phyloP scores from a whole-genome alignment of 1,140 invertebrate genomes.

The Pectinophora gossypiella region DNA sequence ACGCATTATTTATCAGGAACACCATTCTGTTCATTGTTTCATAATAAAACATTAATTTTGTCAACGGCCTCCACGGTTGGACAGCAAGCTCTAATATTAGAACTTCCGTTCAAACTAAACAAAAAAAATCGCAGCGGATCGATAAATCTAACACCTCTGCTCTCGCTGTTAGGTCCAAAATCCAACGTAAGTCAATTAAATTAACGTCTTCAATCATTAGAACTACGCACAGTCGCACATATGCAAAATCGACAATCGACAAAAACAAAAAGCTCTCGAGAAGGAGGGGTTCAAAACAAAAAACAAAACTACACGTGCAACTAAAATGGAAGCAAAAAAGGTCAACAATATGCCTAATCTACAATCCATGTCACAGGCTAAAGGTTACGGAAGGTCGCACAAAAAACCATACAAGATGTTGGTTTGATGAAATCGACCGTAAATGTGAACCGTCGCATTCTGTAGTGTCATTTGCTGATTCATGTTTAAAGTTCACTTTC shows the following conservation, averaged over 20 bases:
- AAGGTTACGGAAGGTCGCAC: slow-evolving; percentile 70
- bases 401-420: slow-evolving; percentile 63
- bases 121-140: slow-evolving; percentile 39
- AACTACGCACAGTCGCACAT: slow-evolving; percentile 57
- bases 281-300: slow-evolving; percentile 35
- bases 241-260: slow-evolving; percentile 35
- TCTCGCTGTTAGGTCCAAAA: not conserved
- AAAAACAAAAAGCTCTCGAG: slow-evolving; percentile 60
- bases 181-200: not conserved
- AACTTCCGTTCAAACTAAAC: slow-evolving; percentile 55
- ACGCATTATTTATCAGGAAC: slow-evolving; percentile 56
- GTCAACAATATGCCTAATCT: slow-evolving; percentile 74
- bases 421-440: slow-evolving; percentile 51
- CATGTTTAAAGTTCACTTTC: slow-evolving; percentile 33
- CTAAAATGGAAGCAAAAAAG: slow-evolving; percentile 63
- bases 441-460: slow-evolving; percentile 18
- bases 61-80: slow-evolving; percentile 55
- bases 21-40: slow-evolving; percentile 66
- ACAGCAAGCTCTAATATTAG: slow-evolving; percentile 58
- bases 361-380: slow-evolving; percentile 72
- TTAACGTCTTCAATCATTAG: not conserved
- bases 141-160: slow-evolving; percentile 31
- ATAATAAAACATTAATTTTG: slow-evolving; percentile 71
- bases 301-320: slow-evolving; percentile 60
- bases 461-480: slow-evolving; percentile 11